Percentiles rank a stretch among this genome's conserved stretches.
Evolutionary conservation across 1,140 invertebrate genomes (phyloP).

Genomic region (Drosophila bifasciata): DNA sequence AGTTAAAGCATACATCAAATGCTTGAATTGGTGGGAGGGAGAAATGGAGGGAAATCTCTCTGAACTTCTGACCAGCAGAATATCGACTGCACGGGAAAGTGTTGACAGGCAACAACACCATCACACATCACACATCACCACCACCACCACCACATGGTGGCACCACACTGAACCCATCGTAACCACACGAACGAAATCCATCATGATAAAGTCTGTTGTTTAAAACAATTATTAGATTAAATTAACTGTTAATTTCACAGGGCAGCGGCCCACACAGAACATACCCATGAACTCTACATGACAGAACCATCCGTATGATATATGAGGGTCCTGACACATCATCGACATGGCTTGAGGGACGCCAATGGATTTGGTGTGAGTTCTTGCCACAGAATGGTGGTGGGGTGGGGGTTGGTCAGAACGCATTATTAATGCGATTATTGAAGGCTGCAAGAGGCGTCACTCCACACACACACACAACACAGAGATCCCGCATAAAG

Average conservation of each 20-base stretch:
- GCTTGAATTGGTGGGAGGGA: too few relatives aligned
- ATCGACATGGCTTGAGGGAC: not conserved
- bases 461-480: constrained; percentile 27
- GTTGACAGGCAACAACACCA: constrained; percentile 65
- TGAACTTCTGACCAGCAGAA: constrained; percentile 50
- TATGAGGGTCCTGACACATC: constrained; percentile 54
- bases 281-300: constrained; percentile 2
- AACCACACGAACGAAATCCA: constrained; percentile 29
- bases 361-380: not conserved
- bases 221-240: constrained; percentile 78
- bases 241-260: constrained; percentile 77
- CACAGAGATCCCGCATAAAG: constrained; percentile 64
- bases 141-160: not conserved
- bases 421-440: constrained; percentile 77
- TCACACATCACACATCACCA: constrained; percentile 2
- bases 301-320: constrained; percentile 18
- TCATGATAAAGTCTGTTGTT: constrained; percentile 60
- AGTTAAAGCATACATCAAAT: too few relatives aligned
- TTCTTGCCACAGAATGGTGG: not conserved
- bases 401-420: constrained; percentile 21
- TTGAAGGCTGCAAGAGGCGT: constrained; percentile 58
- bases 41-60: too few relatives aligned
- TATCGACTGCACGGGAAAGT: constrained; percentile 40
- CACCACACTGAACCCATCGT: not conserved
- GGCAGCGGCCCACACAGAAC: constrained; percentile 1